These are phyloP conservation scores for Erebia palarica DNA, from an alignment of 2,888 invertebrate species.

Conservation along the genomic window DNA sequence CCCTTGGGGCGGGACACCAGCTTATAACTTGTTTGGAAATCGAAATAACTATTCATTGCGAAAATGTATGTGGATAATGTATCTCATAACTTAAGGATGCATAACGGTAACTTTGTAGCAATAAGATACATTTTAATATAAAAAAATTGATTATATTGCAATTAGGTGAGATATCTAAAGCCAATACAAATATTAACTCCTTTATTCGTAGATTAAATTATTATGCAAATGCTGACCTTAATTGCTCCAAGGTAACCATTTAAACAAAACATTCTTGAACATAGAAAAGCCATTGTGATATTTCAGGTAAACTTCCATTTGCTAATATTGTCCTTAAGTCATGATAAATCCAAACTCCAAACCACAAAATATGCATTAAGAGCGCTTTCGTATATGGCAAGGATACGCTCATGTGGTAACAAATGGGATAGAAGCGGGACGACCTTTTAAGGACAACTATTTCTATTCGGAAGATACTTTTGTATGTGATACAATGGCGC, in stretches of 20 bases:
- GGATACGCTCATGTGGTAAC: slow-evolving; percentile 58
- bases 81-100: slow-evolving; percentile 30
- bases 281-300: slow-evolving; percentile 12
- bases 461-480: slow-evolving; percentile 72
- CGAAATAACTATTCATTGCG: slow-evolving; percentile 56
- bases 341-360: slow-evolving; percentile 30
- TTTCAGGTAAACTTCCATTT: slow-evolving; percentile 15
- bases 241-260: neutral
- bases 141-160: neutral
- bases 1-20: slow-evolving; percentile 66
- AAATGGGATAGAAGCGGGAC: slow-evolving; percentile 63
- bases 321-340: slow-evolving; percentile 32
- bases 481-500: slow-evolving; percentile 73
- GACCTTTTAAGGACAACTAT: slow-evolving; percentile 68
- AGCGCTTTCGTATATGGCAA: slow-evolving; percentile 33
- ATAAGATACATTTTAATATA: neutral
- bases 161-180: neutral
- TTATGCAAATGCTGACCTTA: neutral
- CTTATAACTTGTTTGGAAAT: slow-evolving; percentile 56
- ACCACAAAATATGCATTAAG: slow-evolving; percentile 33
- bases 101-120: slow-evolving; percentile 22
- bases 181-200: neutral
- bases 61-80: slow-evolving; percentile 56
- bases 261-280: slow-evolving; percentile 8
- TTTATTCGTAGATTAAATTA: neutral